phyloP scores from a whole-genome alignment of 2,888 invertebrate genomes.

The Ochropacha duplaris region DNA sequence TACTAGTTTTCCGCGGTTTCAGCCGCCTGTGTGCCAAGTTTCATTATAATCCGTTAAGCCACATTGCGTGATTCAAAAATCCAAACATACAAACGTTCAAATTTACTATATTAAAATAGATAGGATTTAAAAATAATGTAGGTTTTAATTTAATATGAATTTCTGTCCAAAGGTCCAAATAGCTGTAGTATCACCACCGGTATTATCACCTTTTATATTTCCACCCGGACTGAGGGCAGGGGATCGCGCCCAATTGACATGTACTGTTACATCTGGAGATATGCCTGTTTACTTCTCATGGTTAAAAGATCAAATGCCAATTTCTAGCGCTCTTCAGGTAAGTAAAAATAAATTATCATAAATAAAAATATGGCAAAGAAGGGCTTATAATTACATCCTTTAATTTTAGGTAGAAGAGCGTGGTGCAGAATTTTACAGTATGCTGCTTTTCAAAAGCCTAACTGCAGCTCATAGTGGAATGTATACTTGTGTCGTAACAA shows the following conservation, averaged over 20 bases:
- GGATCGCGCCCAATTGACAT: conserved; percentile 91
- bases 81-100: background rate
- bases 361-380: background rate
- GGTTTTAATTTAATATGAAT: background rate
- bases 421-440: conserved; percentile 88
- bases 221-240: conserved; percentile 90
- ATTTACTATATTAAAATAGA: too few species aligned
- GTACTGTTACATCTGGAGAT: conserved; percentile 90
- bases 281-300: conserved; percentile 86
- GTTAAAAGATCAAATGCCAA: conserved; percentile 85
- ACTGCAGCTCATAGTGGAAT: conserved; percentile 87
- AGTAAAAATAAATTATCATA: background rate
- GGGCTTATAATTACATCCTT: background rate
- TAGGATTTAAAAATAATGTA: too few species aligned
- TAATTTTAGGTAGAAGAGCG: conserved; percentile 84
- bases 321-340: conserved; percentile 86
- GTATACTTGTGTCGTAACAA: conserved; percentile 88
- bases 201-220: conserved; percentile 92
- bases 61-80: background rate
- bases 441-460: conserved; percentile 87
- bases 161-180: conserved; percentile 61
- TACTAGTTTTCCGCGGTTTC: too few species aligned
- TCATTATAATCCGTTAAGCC: too few species aligned
- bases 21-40: too few species aligned
- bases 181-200: conserved; percentile 86